Evolutionary conservation across 1,140 invertebrate genomes (phyloP).

Genomic region (Lysiphlebus fabarum): DNA sequence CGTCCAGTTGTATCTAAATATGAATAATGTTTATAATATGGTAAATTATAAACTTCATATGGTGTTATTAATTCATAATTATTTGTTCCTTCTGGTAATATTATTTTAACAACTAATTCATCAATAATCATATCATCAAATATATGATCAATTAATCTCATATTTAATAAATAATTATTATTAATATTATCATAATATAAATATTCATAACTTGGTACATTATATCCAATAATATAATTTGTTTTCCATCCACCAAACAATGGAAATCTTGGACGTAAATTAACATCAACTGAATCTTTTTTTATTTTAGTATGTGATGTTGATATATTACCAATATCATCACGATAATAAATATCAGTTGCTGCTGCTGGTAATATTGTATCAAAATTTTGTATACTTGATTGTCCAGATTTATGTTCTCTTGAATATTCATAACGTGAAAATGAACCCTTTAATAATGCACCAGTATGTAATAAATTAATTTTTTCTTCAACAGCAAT

Average conservation of each 20-base stretch:
- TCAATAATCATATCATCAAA: constrained; percentile 97
- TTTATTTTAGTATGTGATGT: constrained; percentile 87
- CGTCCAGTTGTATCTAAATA: constrained; percentile 94
- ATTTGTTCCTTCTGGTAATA: constrained; percentile 89
- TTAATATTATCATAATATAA: constrained; percentile 75
- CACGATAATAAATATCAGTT: constrained; percentile 89
- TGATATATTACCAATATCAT: constrained; percentile 99
- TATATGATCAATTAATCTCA: constrained; percentile 92
- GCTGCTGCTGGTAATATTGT: constrained; percentile 88
- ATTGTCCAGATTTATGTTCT: constrained; percentile 76
- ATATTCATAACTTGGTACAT: constrained; percentile 96
- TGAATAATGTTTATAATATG: constrained; percentile 81
- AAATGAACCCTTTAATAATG: constrained; percentile 90
- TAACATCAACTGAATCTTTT: constrained; percentile 91
- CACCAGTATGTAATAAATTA: constrained; percentile 89
- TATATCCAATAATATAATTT: constrained; percentile 95
- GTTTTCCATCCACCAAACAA: constrained; percentile 99
- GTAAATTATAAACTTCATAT: constrained; percentile 72
- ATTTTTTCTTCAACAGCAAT: constrained; percentile 95
- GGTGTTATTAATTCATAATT: constrained; percentile 81
- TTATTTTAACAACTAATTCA: constrained; percentile 84
- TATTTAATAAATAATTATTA: constrained; percentile 76
- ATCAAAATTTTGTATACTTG: constrained; percentile 89
- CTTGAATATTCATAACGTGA: constrained; percentile 94
- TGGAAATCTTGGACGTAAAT: constrained; percentile 92